These are phyloP conservation scores for Gnathonemus longibarbis DNA, from an alignment of 2,113 vertebrate genomes.

Conservation along the genomic window DNA sequence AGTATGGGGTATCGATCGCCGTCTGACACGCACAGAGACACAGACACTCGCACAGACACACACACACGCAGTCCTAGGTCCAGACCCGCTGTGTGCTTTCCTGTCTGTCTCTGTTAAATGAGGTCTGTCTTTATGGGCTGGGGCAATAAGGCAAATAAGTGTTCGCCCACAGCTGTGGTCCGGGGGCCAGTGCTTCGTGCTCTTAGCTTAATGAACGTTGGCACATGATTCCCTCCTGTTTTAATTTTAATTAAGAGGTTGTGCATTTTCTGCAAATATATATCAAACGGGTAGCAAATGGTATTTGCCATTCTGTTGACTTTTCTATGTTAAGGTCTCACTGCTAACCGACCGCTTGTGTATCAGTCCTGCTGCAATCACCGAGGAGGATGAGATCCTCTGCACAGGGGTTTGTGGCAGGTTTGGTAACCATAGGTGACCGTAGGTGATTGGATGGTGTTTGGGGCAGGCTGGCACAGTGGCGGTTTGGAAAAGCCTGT, in stretches of 20 bases:
- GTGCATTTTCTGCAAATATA: neutral
- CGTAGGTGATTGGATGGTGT: neutral
- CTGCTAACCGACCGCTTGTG: neutral
- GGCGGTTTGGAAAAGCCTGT: neutral
- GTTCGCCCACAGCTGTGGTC: neutral
- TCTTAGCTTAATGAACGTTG: neutral
- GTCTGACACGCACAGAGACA: conserved; percentile 24
- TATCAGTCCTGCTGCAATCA: neutral
- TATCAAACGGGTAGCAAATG: neutral
- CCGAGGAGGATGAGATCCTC: neutral
- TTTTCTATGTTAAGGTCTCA: neutral
- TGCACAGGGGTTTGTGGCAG: neutral
- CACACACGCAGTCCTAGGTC: conserved; percentile 3
- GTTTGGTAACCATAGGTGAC: neutral
- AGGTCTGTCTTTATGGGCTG: conserved; percentile 43
- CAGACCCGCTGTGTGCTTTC: neutral
- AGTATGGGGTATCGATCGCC: conserved; percentile 35
- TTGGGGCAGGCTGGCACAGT: neutral
- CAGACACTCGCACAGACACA: conserved; percentile 1
- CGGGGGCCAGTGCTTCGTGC: neutral
- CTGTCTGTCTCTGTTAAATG: conserved; percentile 42
- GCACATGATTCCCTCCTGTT: neutral
- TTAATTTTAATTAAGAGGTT: neutral
- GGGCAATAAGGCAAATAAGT: conserved; percentile 43
- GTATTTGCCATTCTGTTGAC: neutral